Evolutionary conservation across 2,113 vertebrate species (phyloP), one percentile per base, ranked within the genome.

Genomic region (Nothocercus nigrocapillus): DNA sequence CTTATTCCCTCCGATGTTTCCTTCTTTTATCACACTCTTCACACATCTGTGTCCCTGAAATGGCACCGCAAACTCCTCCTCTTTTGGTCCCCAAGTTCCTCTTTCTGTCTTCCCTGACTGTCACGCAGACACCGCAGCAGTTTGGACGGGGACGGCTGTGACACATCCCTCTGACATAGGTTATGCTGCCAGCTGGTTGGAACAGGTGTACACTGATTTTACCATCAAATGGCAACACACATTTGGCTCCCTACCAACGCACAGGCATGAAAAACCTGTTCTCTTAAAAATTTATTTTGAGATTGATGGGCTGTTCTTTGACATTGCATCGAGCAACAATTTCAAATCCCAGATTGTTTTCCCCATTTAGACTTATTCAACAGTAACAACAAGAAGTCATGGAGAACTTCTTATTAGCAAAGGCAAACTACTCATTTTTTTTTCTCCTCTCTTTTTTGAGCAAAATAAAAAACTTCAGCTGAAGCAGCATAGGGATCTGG

Each of bases 171-270:
- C 96, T 98, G 98, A 98, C 98, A 98, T 97, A 98, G 98, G 98
- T 98, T 98, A 97, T 93, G 97, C 95, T 94, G 96, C 98, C 99
- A 99, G 99, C 99, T 99, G 99, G 98, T 98, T 97, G 54, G 98
- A 99, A 99, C 99, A 99, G 99, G 98, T 99, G 99, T 98, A 98
- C 98, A 83, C 98, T 96, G 98, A 98, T 98, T 98, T 98, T 98
- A 98, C 98, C 98, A 98, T 98, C 98, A 97, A 98, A 98, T 97
- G 98, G 98, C 98, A 98, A 97, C 97, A 97, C 95, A 91, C 98
- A 93, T 98, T 99, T 99, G 99, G 99, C 99, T 98, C 94, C 81
- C 88, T 94, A 98, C 98, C 99, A 99, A 92, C 90, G 82, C 98
- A 97, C 96, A 97, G 97, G 97, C 98, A 98, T 98, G 98, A 98